These are phyloP conservation scores for Tetragnatha versicolor DNA, from an alignment of 1,140 invertebrate species.

Conservation along the genomic window DNA sequence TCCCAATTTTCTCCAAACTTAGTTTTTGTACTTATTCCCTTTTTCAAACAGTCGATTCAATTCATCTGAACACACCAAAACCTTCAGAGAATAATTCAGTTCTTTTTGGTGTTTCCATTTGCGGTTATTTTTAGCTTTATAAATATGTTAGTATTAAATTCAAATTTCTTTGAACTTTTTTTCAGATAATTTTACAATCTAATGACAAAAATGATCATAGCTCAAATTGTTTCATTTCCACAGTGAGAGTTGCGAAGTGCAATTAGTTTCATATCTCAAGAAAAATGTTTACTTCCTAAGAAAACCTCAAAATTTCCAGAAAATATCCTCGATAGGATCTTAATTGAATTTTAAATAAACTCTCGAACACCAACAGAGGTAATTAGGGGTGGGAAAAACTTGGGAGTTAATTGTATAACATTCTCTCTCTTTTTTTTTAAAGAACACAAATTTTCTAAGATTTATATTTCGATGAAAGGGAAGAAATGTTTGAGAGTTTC, in stretches of 20 bases:
- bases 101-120: no score
- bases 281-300: neutral
- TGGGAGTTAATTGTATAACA: no score
- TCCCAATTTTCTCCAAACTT: no score
- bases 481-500: no score
- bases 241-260: neutral
- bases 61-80: no score
- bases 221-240: conserved; percentile 8
- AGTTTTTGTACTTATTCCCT: no score
- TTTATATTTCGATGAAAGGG: no score
- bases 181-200: neutral
- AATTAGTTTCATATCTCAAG: neutral
- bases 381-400: neutral
- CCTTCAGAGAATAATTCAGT: no score
- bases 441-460: no score
- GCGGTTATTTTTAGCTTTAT: no score
- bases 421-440: no score
- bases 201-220: neutral
- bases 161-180: neutral
- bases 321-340: neutral
- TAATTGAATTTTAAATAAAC: conserved; percentile 12
- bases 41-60: no score
- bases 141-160: conserved; percentile 4
- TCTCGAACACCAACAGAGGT: neutral
- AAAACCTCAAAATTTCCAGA: neutral